phyloP scores from a whole-genome alignment of 2,797 vertebrate species.

The Dicrostonyx torquatus region DNA sequence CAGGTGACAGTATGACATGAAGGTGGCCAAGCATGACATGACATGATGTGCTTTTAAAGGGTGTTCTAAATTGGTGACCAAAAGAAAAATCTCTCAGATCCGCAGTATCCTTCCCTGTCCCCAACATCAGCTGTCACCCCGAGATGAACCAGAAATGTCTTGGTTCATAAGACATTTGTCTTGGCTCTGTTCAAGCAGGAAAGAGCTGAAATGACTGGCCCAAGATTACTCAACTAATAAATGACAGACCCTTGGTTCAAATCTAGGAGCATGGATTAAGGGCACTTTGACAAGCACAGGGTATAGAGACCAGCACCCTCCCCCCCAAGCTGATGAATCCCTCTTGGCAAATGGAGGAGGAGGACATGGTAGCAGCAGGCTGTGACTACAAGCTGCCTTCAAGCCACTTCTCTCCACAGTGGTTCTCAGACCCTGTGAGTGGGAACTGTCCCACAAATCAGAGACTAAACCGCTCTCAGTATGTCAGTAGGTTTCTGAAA shows the following conservation, averaged over 20 bases:
- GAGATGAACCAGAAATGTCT: not conserved
- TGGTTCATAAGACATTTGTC: not conserved
- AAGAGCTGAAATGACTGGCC: slow-evolving; percentile 33
- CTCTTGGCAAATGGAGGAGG: not conserved
- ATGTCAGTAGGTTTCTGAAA: not conserved
- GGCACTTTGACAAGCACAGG: not conserved
- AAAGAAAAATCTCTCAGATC: slow-evolving; percentile 42
- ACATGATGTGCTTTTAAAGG: not conserved
- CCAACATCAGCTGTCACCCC: no score
- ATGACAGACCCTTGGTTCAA: slow-evolving; percentile 38
- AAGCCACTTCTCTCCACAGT: not conserved
- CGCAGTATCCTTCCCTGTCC: not conserved
- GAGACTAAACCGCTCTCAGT: not conserved
- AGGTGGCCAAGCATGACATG: not conserved
- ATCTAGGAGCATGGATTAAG: not conserved
- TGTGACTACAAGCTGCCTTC: not conserved
- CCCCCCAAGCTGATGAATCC: not conserved
- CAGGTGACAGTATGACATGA: not conserved
- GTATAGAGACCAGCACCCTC: not conserved
- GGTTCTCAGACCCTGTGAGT: not conserved
- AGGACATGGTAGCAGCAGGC: not conserved
- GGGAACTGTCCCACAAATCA: not conserved
- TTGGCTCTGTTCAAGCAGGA: not conserved
- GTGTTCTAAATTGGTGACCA: slow-evolving; percentile 11
- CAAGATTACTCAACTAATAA: slow-evolving; percentile 59